Percentiles rank a stretch among this genome's conserved stretches.
phyloP scores from a whole-genome alignment of 2,113 vertebrate genomes.

The Hydrochoerus hydrochaeris region DNA sequence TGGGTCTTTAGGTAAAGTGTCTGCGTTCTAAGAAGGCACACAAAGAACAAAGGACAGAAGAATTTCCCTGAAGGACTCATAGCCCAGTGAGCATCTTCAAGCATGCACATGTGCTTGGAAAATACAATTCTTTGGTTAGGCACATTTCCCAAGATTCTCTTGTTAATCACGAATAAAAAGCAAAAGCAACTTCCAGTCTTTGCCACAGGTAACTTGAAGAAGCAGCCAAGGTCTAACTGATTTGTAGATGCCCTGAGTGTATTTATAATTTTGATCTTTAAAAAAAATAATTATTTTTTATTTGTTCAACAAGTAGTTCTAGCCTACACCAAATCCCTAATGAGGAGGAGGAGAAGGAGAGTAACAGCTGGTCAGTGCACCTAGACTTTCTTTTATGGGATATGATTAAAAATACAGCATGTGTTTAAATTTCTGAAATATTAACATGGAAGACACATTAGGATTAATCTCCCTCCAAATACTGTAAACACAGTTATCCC shows the following conservation, averaged over 20 bases:
- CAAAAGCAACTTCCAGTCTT: constrained; percentile 6
- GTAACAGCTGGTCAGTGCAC: neutral
- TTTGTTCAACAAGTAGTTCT: neutral
- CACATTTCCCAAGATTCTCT: neutral
- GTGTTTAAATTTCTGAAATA: neutral
- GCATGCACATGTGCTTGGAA: neutral
- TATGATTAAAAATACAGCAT: neutral
- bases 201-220: neutral
- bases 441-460: neutral
- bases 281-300: neutral
- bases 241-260: neutral
- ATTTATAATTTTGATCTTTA: neutral
- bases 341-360: neutral
- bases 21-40: neutral
- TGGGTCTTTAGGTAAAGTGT: neutral
- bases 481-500: neutral
- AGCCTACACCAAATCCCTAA: neutral
- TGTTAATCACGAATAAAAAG: neutral
- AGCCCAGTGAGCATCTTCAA: neutral
- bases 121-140: neutral
- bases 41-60: neutral
- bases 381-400: neutral
- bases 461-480: neutral
- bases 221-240: neutral
- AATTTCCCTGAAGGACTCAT: neutral